Base-by-base conservation (phyloP, 2,113 vertebrate genomes). In the Formicarius rufipectus region DNA sequence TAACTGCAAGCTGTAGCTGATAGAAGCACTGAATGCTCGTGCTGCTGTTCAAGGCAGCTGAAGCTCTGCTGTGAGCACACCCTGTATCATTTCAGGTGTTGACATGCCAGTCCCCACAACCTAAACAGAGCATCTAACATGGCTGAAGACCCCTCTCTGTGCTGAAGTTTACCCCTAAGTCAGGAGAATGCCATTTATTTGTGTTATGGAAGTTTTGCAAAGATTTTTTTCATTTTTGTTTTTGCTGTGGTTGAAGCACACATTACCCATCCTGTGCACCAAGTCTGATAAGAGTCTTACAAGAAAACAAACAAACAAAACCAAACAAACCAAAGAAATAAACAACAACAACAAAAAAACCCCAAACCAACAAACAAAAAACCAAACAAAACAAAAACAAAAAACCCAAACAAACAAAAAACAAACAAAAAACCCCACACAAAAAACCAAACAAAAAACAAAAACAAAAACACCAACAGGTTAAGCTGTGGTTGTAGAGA, bases 91-190 rank as follows among this genome's bases (percentile, higher is more conserved):
- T 22, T 17, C 2, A 7, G 56, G 37, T 1, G 10, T 33, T 49
- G 24, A 76, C 0, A 0, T 20, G 42, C 23, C 56, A 52, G 50
- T 30, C 44, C 42, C 24, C 60, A 49, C 3, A 0, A 33, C 15
- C 37, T n/a, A 63, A 56, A 53, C 23, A 3, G 6, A 39, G 20
- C 66, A 47, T 25, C 33, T 49, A 35, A 52, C 11, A 3, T 2
- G 22, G 24, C 33, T 77, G n/a, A 75, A 49, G 28, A 73, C 8
- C 37, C 21, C 18, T 23, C n/a, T 78, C 40, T 10, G 4, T 33
- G 35, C 25, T 47, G 15, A 66, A 40, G 12, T 27, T 49, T 37
- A 4, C 50, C 9, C 3, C 37, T 14, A 6, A 1, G 3, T 37
- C 4, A 1, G 31, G 12, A 40, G 45, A 76, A 52, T 8, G 19